These are phyloP conservation scores for Agelaius tricolor DNA, from an alignment of 2,113 vertebrate species.

Conservation along the genomic window DNA sequence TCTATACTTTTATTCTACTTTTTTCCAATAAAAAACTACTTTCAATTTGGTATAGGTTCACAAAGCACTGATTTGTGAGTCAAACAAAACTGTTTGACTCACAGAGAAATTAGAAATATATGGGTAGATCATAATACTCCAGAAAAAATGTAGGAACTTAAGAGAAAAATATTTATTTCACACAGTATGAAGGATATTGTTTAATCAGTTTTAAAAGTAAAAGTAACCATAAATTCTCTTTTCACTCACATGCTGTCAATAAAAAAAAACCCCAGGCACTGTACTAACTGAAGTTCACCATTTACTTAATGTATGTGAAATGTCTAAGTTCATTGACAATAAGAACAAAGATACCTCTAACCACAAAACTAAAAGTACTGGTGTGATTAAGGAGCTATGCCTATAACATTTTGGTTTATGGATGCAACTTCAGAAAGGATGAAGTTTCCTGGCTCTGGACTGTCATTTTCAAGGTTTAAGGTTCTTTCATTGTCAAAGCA, in stretches of 20 bases:
- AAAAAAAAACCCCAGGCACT: not conserved
- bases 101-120: not conserved
- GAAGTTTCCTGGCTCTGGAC: not conserved
- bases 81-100: not conserved
- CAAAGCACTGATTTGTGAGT: not conserved
- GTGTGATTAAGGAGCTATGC: not conserved
- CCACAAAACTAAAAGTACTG: not conserved
- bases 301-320: not conserved
- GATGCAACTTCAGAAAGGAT: not conserved
- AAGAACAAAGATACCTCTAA: not conserved
- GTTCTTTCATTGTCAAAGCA: not conserved
- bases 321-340: not conserved
- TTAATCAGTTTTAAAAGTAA: not conserved
- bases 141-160: not conserved
- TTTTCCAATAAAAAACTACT: not conserved
- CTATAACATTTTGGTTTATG: not conserved
- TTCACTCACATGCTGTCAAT: not conserved
- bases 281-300: not conserved
- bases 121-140: not conserved
- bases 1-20: not conserved
- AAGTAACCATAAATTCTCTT: not conserved
- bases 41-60: not conserved
- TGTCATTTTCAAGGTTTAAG: not conserved
- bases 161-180: not conserved
- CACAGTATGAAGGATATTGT: not conserved